Evolutionary conservation across 2,888 invertebrate species (phyloP).

Genomic region (Diogma glabrata): DNA sequence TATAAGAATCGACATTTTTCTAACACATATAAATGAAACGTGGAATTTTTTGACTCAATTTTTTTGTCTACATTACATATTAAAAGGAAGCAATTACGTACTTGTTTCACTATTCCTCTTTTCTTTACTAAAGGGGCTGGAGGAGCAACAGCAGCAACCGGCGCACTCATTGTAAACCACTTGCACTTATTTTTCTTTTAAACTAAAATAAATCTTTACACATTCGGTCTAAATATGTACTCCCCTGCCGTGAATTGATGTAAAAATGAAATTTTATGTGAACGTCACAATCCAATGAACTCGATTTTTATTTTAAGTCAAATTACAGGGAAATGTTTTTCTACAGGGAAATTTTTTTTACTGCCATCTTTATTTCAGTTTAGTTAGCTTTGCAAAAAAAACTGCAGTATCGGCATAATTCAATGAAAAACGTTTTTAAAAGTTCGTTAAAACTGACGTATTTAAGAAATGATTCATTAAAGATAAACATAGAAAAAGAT

Average conservation of each 20-base stretch:
- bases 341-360: no score
- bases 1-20: constrained; percentile 9
- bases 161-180: constrained; percentile 26
- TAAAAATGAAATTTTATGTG: neutral
- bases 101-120: constrained; percentile 35
- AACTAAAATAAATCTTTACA: constrained; percentile 10
- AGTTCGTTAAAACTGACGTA: no score
- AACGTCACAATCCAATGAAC: constrained; percentile 4
- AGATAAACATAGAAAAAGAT: no score
- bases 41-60: neutral
- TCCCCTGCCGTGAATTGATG: constrained; percentile 2
- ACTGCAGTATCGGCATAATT: no score
- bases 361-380: no score
- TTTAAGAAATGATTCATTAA: no score
- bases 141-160: constrained; percentile 29
- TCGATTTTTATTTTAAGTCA: no score
- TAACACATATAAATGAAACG: neutral
- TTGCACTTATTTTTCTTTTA: constrained; percentile 19
- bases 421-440: no score
- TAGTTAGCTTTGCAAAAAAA: no score
- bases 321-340: constrained; percentile 9
- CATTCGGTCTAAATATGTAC: constrained; percentile 4
- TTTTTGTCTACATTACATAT: neutral
- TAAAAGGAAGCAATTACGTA: constrained; percentile 22
- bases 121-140: constrained; percentile 27